phyloP scores from a whole-genome alignment of 2,113 vertebrate species.

The Lampris incognitus region DNA sequence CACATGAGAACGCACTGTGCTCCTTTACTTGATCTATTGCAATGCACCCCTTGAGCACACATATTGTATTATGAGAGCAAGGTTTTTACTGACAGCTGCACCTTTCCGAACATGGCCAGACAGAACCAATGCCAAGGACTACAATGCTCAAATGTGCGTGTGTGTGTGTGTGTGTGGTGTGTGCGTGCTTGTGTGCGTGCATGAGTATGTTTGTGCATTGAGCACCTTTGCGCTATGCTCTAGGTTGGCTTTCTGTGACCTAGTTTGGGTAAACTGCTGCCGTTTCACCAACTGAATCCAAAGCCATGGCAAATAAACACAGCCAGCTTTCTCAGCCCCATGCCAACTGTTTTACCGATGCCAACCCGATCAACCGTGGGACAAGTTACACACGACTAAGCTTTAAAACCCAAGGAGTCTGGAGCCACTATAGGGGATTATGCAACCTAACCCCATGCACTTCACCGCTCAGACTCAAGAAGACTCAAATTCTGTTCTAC shows the following conservation, averaged over 20 bases:
- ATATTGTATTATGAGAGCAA: neutral
- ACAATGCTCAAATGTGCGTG: neutral
- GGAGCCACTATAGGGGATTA: conserved; percentile 35
- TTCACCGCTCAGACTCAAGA: conserved; percentile 1
- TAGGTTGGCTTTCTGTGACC: conserved; percentile 26
- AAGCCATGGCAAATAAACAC: conserved; percentile 31
- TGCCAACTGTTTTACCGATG: conserved; percentile 39
- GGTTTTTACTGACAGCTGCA: neutral
- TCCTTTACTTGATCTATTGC: neutral
- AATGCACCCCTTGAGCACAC: neutral
- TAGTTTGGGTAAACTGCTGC: conserved; percentile 39
- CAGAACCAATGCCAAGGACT: neutral
- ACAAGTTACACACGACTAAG: conserved; percentile 10
- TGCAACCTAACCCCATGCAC: neutral
- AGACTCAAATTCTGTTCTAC: neutral
- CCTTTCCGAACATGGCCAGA: neutral
- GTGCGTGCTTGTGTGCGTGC: neutral
- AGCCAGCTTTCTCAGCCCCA: conserved; percentile 33
- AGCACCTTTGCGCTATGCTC: neutral
- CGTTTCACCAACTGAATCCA: conserved; percentile 52
- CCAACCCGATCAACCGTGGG: conserved; percentile 33
- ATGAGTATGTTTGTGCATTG: neutral
- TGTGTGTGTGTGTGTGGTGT: conserved; percentile 16
- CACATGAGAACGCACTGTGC: conserved; percentile 19
- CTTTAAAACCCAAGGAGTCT: conserved; percentile 35